These are phyloP conservation scores for Anarrhichthys ocellatus DNA, from an alignment of 2,113 vertebrate species.

Conservation along the genomic window DNA sequence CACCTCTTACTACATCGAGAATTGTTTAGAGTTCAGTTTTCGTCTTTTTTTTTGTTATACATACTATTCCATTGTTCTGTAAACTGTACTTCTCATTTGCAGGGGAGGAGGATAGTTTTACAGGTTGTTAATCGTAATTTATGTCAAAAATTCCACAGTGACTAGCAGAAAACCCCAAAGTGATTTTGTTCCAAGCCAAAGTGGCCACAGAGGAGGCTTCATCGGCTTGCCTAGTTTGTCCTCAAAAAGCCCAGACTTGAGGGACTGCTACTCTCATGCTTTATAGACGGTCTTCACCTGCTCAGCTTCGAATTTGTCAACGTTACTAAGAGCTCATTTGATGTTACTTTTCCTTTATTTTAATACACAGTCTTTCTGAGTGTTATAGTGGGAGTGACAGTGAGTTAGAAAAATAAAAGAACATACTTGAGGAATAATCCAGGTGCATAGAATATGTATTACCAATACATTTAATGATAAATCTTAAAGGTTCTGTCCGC, in stretches of 20 bases:
- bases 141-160: conserved; percentile 72
- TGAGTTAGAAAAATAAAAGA: conserved; percentile 4
- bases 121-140: conserved; percentile 77
- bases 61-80: conserved; percentile 21
- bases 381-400: neutral
- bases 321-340: neutral
- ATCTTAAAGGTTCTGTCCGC: conserved; percentile 5
- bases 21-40: neutral
- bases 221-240: conserved; percentile 53
- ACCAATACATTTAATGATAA: conserved; percentile 1
- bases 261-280: conserved; percentile 18
- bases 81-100: conserved; percentile 46
- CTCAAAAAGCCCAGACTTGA: conserved; percentile 34
- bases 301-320: conserved; percentile 26
- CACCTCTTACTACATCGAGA: neutral
- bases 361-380: too few relatives aligned
- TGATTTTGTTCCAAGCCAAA: conserved; percentile 65
- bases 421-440: neutral
- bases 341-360: neutral
- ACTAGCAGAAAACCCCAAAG: conserved; percentile 64
- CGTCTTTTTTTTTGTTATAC: neutral
- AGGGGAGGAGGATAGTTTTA: conserved; percentile 61
- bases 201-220: conserved; percentile 57
- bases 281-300: conserved; percentile 28
- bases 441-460: conserved; percentile 5